Conservation (phyloP, 2,797 vertebrate genomes). For the Scarus forsteni region DNA sequence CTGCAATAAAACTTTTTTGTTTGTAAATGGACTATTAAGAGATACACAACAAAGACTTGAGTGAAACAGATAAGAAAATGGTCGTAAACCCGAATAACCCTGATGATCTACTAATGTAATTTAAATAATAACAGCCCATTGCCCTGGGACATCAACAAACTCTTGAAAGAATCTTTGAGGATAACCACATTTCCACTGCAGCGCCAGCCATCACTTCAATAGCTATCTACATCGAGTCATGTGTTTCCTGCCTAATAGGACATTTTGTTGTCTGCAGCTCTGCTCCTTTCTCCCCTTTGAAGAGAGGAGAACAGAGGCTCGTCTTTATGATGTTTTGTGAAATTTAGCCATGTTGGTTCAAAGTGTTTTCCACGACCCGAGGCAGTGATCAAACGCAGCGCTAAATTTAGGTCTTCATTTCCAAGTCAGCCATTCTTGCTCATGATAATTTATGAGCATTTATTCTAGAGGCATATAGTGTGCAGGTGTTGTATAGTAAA, state of each 20-base stretch:
- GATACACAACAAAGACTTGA: neutral
- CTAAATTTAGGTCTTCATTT: slow-evolving; percentile 57
- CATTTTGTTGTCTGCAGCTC: slow-evolving; percentile 40
- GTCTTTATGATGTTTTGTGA: slow-evolving; percentile 50
- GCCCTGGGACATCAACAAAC: neutral
- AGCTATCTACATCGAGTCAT: slow-evolving; percentile 24
- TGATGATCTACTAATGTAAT: neutral
- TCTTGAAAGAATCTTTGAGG: neutral
- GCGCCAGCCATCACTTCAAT: slow-evolving; percentile 15
- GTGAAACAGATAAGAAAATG: neutral
- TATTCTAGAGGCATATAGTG: neutral
- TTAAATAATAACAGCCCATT: neutral
- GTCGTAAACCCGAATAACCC: no score
- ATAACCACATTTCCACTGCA: slow-evolving; percentile 21
- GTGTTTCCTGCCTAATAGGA: slow-evolving; percentile 44
- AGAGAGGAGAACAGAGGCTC: slow-evolving; percentile 57
- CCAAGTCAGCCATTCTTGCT: slow-evolving; percentile 27
- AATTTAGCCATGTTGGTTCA: slow-evolving; percentile 51
- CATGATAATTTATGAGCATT: slow-evolving; percentile 6
- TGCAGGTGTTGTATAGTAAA: slow-evolving; percentile 48
- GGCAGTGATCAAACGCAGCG: slow-evolving; percentile 50
- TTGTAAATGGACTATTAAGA: no score
- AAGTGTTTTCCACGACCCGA: slow-evolving; percentile 51
- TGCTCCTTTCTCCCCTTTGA: slow-evolving; percentile 44
- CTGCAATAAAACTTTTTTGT: no score